These are phyloP conservation scores for Ophion ventricosus DNA, from an alignment of 2,888 invertebrate species.

Conservation along the genomic window DNA sequence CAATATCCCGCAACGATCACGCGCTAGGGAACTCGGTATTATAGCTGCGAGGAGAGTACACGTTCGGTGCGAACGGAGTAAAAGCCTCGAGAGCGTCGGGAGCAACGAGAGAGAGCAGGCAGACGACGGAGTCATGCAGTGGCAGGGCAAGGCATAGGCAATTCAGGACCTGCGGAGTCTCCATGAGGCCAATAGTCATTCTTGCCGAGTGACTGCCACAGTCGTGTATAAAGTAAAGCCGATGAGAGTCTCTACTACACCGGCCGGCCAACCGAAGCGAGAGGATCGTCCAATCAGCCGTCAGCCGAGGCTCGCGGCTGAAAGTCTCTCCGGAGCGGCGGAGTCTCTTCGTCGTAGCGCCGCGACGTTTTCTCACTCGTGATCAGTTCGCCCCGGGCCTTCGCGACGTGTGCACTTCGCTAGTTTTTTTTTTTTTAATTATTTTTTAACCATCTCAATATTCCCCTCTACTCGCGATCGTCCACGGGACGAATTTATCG, in stretches of 20 bases:
- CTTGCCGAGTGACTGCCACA: conserved; percentile 47
- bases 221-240: conserved; percentile 29
- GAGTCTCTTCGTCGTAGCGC: conserved; percentile 63
- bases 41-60: background rate
- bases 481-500: background rate
- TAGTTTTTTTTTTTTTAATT: conserved; percentile 46
- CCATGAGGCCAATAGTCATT: conserved; percentile 57
- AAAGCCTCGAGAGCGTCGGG: conserved; percentile 17
- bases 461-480: background rate
- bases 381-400: conserved; percentile 72
- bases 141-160: conserved; percentile 20
- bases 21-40: conserved; percentile 13
- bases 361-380: conserved; percentile 49
- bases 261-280: conserved; percentile 70
- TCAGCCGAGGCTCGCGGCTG: conserved; percentile 62
- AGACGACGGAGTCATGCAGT: conserved; percentile 16
- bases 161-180: conserved; percentile 37
- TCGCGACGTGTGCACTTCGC: conserved; percentile 54
- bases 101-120: conserved; percentile 41
- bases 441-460: conserved; percentile 28
- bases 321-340: conserved; percentile 48
- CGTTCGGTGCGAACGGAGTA: conserved; percentile 35
- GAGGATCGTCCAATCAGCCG: conserved; percentile 74
- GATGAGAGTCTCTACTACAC: conserved; percentile 69
- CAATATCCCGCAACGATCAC: conserved; percentile 32